Evolutionary conservation across 2,888 invertebrate species (phyloP), one percentile per base, ranked within the genome.

Genomic region (Alloplasta piceator): DNA sequence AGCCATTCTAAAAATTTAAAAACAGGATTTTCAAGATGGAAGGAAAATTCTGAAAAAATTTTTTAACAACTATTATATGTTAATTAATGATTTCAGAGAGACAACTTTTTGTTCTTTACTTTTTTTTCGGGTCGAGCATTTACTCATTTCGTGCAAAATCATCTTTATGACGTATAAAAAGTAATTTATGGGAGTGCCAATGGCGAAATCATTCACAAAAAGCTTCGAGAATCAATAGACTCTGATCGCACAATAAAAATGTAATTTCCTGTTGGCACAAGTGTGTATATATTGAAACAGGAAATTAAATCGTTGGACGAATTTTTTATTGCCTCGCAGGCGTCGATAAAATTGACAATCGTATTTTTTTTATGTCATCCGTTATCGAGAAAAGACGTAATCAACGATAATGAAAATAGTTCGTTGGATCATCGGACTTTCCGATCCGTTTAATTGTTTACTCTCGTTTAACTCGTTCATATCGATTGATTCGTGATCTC

Each of bases 401-500:
- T 39, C 36, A 50, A 38, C 46, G 43, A 16, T 60, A 10, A 36
- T 10, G 10, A 50, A 14, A 3, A 1, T 68, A 6, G 7, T 10
- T 5, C 60, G n/a, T n/a, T 36, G 6, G 4, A 4, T 26, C 52
- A 39, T 0, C 43, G 56, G 50, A 77, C 14, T 64, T 71, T 58
- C 41, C 70, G 26, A 60, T 66, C 39, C 41, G 6, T 46, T 41
- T 36, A 39, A 46, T 78, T 68, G 78, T 73, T 67, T 64, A 68
- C 64, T 58, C 36, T 26, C 41, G 12, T 36, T 6, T 6, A n/a
- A 46, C 46, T 63, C 46, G 60, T 48, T 14, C n/a, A 38, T 43
- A 56, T 64, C 50, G 79, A 80, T 70, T 74, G 66, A 80, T 71
- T 71, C 55, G 66, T 66, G 71, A 66, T 80, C 75, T 75, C 64